Evolutionary conservation across 2,113 vertebrate species (phyloP).

Genomic region (Dipodomys merriami): DNA sequence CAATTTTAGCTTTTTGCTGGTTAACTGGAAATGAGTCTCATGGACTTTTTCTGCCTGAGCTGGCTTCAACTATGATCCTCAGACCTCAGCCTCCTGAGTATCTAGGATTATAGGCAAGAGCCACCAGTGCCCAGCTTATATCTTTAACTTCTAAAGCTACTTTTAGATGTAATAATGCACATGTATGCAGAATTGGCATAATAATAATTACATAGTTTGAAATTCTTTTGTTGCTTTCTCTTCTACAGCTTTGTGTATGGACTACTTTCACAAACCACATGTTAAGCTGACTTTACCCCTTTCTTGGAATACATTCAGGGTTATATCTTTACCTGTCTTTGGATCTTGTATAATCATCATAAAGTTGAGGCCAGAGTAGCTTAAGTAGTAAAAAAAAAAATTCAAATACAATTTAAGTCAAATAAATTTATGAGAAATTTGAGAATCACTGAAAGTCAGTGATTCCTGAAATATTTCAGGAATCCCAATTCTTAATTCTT

Average conservation of each 20-base stretch:
- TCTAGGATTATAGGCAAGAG: no score
- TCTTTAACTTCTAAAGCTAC: constrained; percentile 5
- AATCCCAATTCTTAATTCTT: constrained; percentile 25
- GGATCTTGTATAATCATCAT: constrained; percentile 20
- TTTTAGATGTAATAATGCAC: neutral
- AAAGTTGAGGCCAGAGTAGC: neutral
- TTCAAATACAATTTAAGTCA: constrained; percentile 26
- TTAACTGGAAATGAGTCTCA: no score
- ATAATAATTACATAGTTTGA: neutral
- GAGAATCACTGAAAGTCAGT: neutral
- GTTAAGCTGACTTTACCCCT: neutral
- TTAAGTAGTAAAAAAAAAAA: neutral
- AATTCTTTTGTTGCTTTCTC: constrained; percentile 20
- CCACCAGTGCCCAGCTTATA: no score
- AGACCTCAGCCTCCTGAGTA: no score
- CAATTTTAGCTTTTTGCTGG: no score
- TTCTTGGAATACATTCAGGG: constrained; percentile 17
- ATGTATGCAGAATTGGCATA: constrained; percentile 7
- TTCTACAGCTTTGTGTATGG: neutral
- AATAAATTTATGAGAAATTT: constrained; percentile 16
- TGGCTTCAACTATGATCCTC: no score
- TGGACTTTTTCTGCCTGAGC: no score
- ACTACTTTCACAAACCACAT: neutral
- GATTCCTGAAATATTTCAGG: constrained; percentile 22
- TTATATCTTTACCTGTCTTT: neutral